Percentiles rank a stretch among this genome's conserved stretches.
These are phyloP conservation scores for Acestrorhynchus altus DNA, from an alignment of 2,797 vertebrate genomes.

Conservation along the genomic window DNA sequence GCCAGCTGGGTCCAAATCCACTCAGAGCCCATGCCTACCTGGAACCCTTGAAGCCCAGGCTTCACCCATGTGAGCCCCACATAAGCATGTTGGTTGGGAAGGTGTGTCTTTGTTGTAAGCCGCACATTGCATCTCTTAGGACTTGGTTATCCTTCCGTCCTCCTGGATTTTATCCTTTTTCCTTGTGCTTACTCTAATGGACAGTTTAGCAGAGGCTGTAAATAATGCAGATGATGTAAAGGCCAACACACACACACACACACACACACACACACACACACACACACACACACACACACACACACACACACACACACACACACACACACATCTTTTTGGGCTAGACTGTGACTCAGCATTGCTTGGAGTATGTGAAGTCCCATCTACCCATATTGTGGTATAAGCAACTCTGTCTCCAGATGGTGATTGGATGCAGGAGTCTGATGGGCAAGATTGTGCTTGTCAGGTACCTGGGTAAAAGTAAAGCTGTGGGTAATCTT, in stretches of 20 bases:
- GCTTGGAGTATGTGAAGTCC: neutral
- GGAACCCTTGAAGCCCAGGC: too few species aligned
- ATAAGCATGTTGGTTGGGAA: too few species aligned
- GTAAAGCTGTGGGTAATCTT: neutral
- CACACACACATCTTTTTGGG: neutral
- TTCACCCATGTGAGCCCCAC: too few species aligned
- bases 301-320: conserved; percentile 2
- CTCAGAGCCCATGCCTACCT: too few species aligned
- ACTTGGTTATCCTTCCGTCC: neutral
- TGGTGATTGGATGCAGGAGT: conserved; percentile 6
- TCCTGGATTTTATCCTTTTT: neutral
- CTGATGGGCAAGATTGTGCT: conserved; percentile 5
- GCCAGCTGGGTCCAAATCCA: too few species aligned
- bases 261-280: neutral
- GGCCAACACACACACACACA: neutral
- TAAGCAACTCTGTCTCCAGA: neutral
- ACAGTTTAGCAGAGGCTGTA: neutral
- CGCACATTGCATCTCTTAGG: neutral
- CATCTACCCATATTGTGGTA: neutral
- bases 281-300: neutral
- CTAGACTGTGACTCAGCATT: neutral
- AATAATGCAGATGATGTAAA: conserved; percentile 29
- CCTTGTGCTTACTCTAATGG: conserved; percentile 4
- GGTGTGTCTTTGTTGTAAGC: neutral
- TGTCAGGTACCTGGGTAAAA: conserved; percentile 5